Conservation (phyloP, 37 sponge, comb jelly and placozoan genomes). For the Theonella swinhoei region DNA sequence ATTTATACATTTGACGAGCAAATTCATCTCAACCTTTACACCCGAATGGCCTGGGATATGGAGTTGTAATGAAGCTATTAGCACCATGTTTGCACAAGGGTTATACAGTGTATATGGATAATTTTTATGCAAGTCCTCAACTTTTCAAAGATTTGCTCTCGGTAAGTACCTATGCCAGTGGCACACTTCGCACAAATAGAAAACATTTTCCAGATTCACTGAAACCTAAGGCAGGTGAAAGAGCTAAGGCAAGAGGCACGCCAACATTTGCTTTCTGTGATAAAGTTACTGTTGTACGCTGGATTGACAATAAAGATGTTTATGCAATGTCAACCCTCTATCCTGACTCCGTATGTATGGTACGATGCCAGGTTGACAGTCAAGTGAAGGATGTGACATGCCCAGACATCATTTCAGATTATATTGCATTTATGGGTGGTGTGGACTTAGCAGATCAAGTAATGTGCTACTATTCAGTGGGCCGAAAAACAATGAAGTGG, state of each 20-base stretch:
- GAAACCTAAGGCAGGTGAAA: neutral
- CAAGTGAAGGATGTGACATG: neutral
- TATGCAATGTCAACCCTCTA: slow-evolving; percentile 13
- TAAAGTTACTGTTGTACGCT: neutral
- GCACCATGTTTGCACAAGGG: slow-evolving; percentile 1
- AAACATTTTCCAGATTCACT: slow-evolving; percentile 18
- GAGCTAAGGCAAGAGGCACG: neutral
- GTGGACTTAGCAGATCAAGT: slow-evolving; percentile 42
- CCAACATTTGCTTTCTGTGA: neutral
- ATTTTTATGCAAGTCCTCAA: slow-evolving; percentile 8
- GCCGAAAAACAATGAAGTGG: slow-evolving; percentile 41
- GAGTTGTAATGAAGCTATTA: slow-evolving; percentile 25
- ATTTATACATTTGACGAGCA: slow-evolving; percentile 25
- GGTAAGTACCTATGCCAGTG: slow-evolving; percentile 14
- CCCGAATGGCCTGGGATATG: slow-evolving; percentile 6
- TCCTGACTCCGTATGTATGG: neutral
- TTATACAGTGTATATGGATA: slow-evolving; percentile 1
- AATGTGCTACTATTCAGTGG: slow-evolving; percentile 39
- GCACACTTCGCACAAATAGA: slow-evolving; percentile 24
- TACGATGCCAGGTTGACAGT: neutral
- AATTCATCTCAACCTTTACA: neutral
- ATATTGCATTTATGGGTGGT: slow-evolving; percentile 34
- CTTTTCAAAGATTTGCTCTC: slow-evolving; percentile 1
- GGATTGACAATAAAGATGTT: slow-evolving; percentile 41
- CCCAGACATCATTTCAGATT: slow-evolving; percentile 22